Conservation (phyloP, 2,797 vertebrate genomes). For the Gallinago nigripennis region DNA sequence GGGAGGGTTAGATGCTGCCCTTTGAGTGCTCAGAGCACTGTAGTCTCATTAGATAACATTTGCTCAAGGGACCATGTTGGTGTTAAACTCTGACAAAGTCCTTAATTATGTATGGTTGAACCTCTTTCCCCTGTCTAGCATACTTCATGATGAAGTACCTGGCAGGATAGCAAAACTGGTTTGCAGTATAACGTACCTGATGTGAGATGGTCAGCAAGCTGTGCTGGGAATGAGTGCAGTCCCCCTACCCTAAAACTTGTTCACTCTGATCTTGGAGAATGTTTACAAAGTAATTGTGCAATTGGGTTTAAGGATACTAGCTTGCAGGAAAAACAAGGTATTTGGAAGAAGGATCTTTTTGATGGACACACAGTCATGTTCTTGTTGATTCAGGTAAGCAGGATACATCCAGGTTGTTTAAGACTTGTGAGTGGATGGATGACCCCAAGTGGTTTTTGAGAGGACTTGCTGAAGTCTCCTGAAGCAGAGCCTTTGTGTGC, state of each 20-base stretch:
- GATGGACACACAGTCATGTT: fast-evolving
- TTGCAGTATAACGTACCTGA: fast-evolving
- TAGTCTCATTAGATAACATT: not conserved
- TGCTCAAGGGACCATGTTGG: not conserved
- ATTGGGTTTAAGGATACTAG: not conserved
- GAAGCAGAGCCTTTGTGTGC: not conserved
- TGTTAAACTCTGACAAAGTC: not conserved
- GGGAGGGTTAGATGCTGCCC: not conserved
- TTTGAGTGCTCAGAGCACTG: not conserved
- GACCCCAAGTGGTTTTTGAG: not conserved
- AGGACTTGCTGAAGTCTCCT: not conserved
- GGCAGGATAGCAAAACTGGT: not conserved
- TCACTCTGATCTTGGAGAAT: not conserved
- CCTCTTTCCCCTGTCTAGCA: not conserved
- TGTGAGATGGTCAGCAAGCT: not conserved
- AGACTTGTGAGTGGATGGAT: not conserved
- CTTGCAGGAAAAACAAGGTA: not conserved
- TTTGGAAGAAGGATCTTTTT: not conserved
- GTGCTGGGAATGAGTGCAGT: no score
- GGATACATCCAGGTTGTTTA: not conserved
- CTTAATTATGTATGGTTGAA: not conserved
- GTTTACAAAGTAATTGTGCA: not conserved
- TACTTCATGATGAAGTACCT: fast-evolving
- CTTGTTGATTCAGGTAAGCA: not conserved
- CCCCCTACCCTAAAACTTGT: fast-evolving